phyloP scores from a whole-genome alignment of 1,140 invertebrate species.

The Vollenhovia emeryi region DNA sequence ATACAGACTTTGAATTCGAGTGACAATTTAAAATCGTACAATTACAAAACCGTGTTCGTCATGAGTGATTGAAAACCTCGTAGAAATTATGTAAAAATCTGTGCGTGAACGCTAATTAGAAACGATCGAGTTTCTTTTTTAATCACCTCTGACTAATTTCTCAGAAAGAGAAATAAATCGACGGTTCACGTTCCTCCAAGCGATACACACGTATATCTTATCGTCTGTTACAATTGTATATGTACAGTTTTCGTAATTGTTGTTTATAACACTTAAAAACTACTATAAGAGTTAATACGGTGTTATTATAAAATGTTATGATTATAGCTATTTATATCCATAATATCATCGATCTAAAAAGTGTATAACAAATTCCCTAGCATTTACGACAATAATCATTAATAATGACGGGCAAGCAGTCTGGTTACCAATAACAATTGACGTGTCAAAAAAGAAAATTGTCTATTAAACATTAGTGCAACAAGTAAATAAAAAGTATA shows the following conservation, averaged over 20 bases:
- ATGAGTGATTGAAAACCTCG: constrained; percentile 17
- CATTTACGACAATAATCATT: constrained; percentile 27
- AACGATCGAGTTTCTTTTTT: constrained; percentile 25
- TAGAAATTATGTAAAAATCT: constrained; percentile 42
- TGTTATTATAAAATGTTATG: constrained; percentile 31
- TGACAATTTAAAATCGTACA: constrained; percentile 27
- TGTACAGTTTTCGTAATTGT: constrained; percentile 20
- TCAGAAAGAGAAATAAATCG: constrained; percentile 23
- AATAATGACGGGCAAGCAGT: constrained; percentile 2
- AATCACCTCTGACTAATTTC: constrained; percentile 3
- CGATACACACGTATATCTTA: not conserved
- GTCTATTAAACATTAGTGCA: not conserved
- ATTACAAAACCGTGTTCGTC: constrained; percentile 45
- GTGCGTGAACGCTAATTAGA: constrained; percentile 23
- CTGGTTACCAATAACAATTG: constrained; percentile 25
- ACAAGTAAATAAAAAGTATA: constrained; percentile 32
- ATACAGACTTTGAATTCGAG: constrained; percentile 52
- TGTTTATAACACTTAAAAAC: constrained; percentile 34
- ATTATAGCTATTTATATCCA: constrained; percentile 4
- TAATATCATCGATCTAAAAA: constrained; percentile 30
- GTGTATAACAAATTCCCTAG: constrained; percentile 19
- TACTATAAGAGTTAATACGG: constrained; percentile 41
- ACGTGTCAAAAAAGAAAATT: not conserved
- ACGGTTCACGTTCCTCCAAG: constrained; percentile 5
- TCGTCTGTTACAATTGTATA: constrained; percentile 17